These are phyloP conservation scores for Rhegmatorhina hoffmannsi DNA, from an alignment of 2,113 vertebrate genomes.

Conservation along the genomic window DNA sequence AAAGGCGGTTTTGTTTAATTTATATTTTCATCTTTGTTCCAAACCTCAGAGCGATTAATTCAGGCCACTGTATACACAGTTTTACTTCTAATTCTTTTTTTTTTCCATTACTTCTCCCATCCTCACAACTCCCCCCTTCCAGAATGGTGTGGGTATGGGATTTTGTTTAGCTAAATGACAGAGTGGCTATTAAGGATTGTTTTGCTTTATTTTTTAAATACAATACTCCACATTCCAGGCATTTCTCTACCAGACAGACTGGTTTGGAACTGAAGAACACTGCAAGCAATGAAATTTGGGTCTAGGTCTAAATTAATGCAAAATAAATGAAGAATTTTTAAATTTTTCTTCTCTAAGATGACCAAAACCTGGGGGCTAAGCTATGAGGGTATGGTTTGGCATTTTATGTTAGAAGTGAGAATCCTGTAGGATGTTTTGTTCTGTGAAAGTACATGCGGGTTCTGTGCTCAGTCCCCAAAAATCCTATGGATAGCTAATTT, in stretches of 20 bases:
- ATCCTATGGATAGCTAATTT: neutral
- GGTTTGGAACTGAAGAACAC: neutral
- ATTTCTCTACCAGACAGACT: neutral
- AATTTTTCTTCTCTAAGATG: neutral
- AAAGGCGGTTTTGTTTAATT: slow-evolving; percentile 9
- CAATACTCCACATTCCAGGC: slow-evolving; percentile 25
- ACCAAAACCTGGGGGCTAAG: neutral
- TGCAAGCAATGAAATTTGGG: neutral
- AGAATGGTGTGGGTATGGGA: neutral
- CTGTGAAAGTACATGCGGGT: neutral
- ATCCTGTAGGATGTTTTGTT: neutral
- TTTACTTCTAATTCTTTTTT: neutral
- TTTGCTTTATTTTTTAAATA: slow-evolving; percentile 48
- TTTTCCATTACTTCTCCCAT: neutral
- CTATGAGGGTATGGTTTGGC: neutral
- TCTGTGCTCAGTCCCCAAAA: neutral
- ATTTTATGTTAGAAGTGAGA: neutral
- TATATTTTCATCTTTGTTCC: slow-evolving; percentile 12
- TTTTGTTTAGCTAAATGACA: slow-evolving; percentile 14
- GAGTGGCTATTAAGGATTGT: neutral
- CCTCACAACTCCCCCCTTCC: neutral
- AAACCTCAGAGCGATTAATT: slow-evolving; percentile 21
- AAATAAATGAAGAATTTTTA: neutral
- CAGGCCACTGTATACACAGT: neutral
- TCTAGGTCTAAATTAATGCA: neutral